phyloP scores from a whole-genome alignment of 2,888 invertebrate species.

The Platycnemis pennipes region DNA sequence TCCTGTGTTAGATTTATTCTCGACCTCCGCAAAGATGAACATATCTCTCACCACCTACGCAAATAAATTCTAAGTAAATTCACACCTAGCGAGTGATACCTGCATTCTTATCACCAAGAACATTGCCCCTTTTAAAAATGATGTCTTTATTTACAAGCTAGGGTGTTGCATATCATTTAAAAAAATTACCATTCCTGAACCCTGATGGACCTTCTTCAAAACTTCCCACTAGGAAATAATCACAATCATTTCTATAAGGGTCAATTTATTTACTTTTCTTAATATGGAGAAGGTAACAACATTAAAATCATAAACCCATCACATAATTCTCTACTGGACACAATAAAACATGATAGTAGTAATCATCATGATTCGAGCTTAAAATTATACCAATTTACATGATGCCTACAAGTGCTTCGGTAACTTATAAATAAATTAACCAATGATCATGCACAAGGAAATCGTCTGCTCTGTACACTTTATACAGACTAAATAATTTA shows the following conservation, averaged over 20 bases:
- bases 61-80: no score
- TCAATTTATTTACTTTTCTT: constrained; percentile 3
- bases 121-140: no score
- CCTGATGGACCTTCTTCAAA: no score
- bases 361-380: background rate
- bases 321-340: background rate
- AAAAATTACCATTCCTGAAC: no score
- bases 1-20: no score
- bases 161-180: no score
- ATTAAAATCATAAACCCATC: background rate
- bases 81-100: no score
- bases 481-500: background rate
- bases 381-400: background rate
- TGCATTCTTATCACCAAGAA: no score
- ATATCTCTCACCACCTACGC: no score
- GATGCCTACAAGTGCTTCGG: constrained; percentile 9
- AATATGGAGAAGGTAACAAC: background rate
- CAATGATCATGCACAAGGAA: background rate
- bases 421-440: background rate
- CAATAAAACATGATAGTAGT: background rate
- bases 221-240: no score
- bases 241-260: background rate
- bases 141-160: no score
- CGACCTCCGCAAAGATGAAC: no score
- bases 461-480: background rate